Evolutionary conservation across 1,140 invertebrate genomes (phyloP), one percentile per base, ranked within the genome.

Genomic region (Argopecten irradians): DNA sequence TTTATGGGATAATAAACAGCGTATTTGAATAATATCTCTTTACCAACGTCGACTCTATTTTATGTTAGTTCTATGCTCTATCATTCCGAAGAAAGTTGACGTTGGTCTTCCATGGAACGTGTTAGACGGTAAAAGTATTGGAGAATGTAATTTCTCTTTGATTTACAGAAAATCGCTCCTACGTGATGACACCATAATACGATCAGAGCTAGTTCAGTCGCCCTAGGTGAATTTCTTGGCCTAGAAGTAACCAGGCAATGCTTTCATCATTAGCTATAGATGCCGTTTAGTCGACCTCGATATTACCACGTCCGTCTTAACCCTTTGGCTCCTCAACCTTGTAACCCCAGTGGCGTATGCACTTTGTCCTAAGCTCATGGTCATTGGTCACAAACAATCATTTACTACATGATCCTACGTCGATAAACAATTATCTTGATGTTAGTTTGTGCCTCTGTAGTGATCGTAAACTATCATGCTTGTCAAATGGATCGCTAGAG

Each of bases 201-300:
- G n/a, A 71, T 71, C 55, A 71, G 28, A 71, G 8, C 5, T 71
- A 1, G 2, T 71, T 22, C 28, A 71, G 28, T 71, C 22, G 55
- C 55, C 28, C 1, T 8, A 5, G 55, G 55, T 71, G 55, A 71
- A 28, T 28, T 71, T n/a, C n/a, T 71, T 28, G 8, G 16, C 22
- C 5, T 71, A 11, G 1, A 28, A 28, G 22, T 71, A 71, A 71
- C 28, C 55, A 71, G 5, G 22, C 55, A 16, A 71, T 28, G 55
- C 1, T 71, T 71, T 71, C 55, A 28, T 71, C 55, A 71, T 71
- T 71, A 71, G 55, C 55, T 71, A 71, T 22, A 28, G 55, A 71
- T 71, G 55, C 55, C 55, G 28, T 28, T 71, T 71, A n/a, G 55
- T 71, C 55, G 55, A 71, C 55, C 55, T 71, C 55, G n/a, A 71